A percentile compares a stretch with the other conserved stretches of the same genome.
Evolutionary conservation across 2,113 vertebrate species (phyloP).

Genomic region (Sander vitreus): DNA sequence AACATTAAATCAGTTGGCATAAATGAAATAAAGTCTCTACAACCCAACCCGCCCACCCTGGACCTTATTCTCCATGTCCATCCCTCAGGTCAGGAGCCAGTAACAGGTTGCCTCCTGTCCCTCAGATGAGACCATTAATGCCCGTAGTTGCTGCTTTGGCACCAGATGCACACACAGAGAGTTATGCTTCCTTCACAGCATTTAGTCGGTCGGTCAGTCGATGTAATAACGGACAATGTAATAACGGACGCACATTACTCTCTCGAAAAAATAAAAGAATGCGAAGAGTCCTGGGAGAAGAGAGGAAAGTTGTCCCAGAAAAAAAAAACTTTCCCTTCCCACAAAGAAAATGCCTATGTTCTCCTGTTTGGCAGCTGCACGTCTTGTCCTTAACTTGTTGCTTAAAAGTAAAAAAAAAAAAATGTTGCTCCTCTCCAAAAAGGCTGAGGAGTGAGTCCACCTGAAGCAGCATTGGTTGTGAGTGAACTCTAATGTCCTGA

Average conservation of each 20-base stretch:
- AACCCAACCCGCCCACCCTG: slow-evolving; percentile 22
- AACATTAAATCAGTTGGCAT: slow-evolving; percentile 43
- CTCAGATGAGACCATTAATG: slow-evolving; percentile 73
- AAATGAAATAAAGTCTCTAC: slow-evolving; percentile 54
- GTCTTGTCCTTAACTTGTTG: slow-evolving; percentile 38
- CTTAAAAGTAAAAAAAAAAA: slow-evolving; percentile 30
- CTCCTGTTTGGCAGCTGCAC: slow-evolving; percentile 69
- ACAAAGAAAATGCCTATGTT: slow-evolving; percentile 4
- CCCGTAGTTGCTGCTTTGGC: slow-evolving; percentile 69
- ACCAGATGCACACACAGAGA: slow-evolving; percentile 53
- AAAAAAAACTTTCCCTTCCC: slow-evolving; percentile 3
- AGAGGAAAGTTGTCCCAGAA: background rate
- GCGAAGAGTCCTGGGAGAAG: slow-evolving; percentile 35
- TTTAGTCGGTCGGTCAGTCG: slow-evolving; percentile 66
- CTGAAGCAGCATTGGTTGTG: slow-evolving; percentile 59
- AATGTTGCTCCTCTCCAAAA: background rate
- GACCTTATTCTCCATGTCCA: slow-evolving; percentile 19
- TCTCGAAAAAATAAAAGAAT: slow-evolving; percentile 10
- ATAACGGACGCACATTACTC: slow-evolving; percentile 39
- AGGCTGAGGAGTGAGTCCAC: slow-evolving; percentile 13
- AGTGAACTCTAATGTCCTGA: slow-evolving; percentile 35
- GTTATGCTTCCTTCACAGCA: slow-evolving; percentile 78
- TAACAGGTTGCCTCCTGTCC: slow-evolving; percentile 17
- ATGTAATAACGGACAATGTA: slow-evolving; percentile 41
- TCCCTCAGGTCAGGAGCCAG: slow-evolving; percentile 34